phyloP scores from a whole-genome alignment of 2,888 invertebrate species.

The Urechis unicinctus region DNA sequence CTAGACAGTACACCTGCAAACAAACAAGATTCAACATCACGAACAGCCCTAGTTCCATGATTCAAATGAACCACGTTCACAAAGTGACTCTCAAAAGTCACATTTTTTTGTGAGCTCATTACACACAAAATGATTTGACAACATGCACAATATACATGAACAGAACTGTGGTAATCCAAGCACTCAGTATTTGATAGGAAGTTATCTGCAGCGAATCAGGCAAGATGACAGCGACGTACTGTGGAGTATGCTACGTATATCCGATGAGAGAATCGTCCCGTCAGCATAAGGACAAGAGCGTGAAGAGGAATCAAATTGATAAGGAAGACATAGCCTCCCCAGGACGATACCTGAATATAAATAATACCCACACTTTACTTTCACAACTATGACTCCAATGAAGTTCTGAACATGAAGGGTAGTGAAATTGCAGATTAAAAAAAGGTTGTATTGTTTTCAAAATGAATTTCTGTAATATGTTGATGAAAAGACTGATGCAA shows the following conservation, averaged over 20 bases:
- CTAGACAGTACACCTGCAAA: slow-evolving; percentile 73
- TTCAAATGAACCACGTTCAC: no score
- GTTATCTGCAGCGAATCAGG: neutral
- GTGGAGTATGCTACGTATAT: slow-evolving; percentile 70
- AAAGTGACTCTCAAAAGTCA: no score
- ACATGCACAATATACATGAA: no score
- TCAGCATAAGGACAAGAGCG: slow-evolving; percentile 83
- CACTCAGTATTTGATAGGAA: no score
- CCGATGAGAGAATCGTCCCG: slow-evolving; percentile 87
- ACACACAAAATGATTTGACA: no score
- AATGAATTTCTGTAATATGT: no score
- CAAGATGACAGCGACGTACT: slow-evolving; percentile 37
- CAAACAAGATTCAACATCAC: neutral
- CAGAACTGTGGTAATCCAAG: no score
- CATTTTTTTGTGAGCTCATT: no score
- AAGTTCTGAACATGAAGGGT: slow-evolving; percentile 30
- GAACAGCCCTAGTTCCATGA: neutral
- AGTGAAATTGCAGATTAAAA: slow-evolving; percentile 25
- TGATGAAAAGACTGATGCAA: no score
- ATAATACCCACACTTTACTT: neutral
- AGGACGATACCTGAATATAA: slow-evolving; percentile 72
- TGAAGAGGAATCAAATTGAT: slow-evolving; percentile 96
- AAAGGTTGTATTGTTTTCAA: no score
- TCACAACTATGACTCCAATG: neutral
- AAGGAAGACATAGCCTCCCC: slow-evolving; percentile 97